Conservation (phyloP, 2,797 vertebrate genomes). For the Melanogrammus aeglefinus region DNA sequence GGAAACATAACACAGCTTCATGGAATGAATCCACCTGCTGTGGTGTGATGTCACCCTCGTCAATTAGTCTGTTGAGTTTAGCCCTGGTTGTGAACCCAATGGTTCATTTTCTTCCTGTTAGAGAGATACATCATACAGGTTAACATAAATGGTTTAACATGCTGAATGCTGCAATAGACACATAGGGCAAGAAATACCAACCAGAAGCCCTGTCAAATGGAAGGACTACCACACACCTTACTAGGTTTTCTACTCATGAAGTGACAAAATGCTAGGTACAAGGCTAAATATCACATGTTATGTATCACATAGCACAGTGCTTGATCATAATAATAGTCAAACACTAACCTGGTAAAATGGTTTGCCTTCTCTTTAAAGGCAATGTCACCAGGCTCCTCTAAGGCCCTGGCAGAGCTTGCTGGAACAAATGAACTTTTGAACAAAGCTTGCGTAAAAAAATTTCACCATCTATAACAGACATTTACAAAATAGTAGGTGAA, state of each 20-base stretch:
- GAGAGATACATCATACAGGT: slow-evolving; percentile 9
- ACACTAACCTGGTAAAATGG: slow-evolving; percentile 16
- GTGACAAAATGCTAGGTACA: slow-evolving; percentile 5
- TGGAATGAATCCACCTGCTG: slow-evolving; percentile 9
- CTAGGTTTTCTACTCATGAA: background rate
- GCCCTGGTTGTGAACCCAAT: slow-evolving; percentile 21
- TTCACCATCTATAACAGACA: slow-evolving; percentile 1
- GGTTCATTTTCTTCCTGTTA: slow-evolving; percentile 23
- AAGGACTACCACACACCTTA: background rate
- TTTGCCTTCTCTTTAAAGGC: slow-evolving; percentile 19
- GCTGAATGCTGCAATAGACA: slow-evolving; percentile 1
- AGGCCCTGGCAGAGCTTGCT: background rate
- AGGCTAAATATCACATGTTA: background rate
- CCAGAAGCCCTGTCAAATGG: background rate
- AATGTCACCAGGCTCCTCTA: too few relatives aligned
- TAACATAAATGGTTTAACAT: slow-evolving; percentile 15
- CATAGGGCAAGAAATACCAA: background rate
- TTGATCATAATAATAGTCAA: slow-evolving; percentile 3
- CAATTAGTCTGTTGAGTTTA: slow-evolving; percentile 9
- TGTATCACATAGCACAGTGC: too few relatives aligned
- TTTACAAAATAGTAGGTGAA: too few relatives aligned
- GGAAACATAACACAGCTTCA: slow-evolving; percentile 12
- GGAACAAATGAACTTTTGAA: slow-evolving; percentile 6
- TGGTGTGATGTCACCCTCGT: slow-evolving; percentile 5
- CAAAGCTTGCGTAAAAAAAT: slow-evolving; percentile 10